Evolutionary conservation across 2,888 invertebrate genomes (phyloP).

Genomic region (Lottia scabra): DNA sequence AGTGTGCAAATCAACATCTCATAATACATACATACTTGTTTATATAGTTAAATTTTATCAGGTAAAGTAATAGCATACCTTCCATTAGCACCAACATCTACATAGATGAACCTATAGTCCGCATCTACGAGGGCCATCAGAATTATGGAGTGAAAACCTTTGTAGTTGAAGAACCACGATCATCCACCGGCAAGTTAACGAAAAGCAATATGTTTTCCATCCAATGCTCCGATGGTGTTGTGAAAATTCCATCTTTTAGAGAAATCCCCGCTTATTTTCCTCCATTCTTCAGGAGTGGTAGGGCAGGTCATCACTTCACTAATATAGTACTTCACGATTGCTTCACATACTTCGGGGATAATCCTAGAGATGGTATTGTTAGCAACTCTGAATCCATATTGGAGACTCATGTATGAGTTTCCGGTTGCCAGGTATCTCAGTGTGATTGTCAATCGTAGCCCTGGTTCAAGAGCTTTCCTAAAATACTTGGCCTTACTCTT

Average conservation of each 20-base stretch:
- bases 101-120: slow-evolving; percentile 37
- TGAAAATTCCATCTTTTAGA: background rate
- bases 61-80: background rate
- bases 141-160: slow-evolving; percentile 17
- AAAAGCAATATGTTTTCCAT: slow-evolving; percentile 25
- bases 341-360: slow-evolving; percentile 35
- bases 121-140: slow-evolving; percentile 30
- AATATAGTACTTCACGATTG: slow-evolving; percentile 31
- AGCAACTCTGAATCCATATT: slow-evolving; percentile 35
- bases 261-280: slow-evolving; percentile 17
- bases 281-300: slow-evolving; percentile 25
- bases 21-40: too few relatives aligned
- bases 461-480: slow-evolving; percentile 29
- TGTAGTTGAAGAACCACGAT: slow-evolving; percentile 26
- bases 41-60: too few relatives aligned
- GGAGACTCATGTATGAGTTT: slow-evolving; percentile 32
- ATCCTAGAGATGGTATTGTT: slow-evolving; percentile 35
- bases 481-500: slow-evolving; percentile 10
- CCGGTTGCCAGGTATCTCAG: slow-evolving; percentile 36
- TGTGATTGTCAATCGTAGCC: slow-evolving; percentile 26
- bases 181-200: slow-evolving; percentile 17
- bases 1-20: too few relatives aligned
- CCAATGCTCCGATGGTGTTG: slow-evolving; percentile 19
- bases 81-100: slow-evolving; percentile 27
- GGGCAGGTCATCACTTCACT: slow-evolving; percentile 28